Base-by-base conservation (phyloP, 37 sponge, comb jelly and placozoan genomes). In the Crambe crambe region DNA sequence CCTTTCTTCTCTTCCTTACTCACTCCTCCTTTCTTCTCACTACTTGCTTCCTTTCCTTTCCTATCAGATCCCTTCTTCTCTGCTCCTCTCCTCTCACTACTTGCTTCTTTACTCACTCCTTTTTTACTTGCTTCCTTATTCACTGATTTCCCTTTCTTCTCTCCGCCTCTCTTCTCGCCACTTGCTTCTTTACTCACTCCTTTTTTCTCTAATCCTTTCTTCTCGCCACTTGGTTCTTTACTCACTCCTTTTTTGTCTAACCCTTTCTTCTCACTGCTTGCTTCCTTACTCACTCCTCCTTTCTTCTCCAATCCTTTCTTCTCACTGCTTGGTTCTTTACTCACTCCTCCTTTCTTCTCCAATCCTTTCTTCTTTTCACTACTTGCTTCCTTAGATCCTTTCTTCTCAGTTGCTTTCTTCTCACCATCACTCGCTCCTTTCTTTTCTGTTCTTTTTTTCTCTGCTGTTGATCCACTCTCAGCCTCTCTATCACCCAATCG, bases 311-410 rank as follows among this genome's bases (percentile, higher is more conserved):
- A 15, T 6, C 51, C 12, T 12, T 47, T 47, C 51, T 47, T 12
- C 12, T 47, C 12, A 12, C 10, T 6, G 6, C 6, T 12, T 15
- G 6, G 10, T 12, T 47, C 51, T 47, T 47, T 47, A 47, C 10
- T 15, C 12, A 15, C 51, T 47, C 12, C 12, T 47, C 12, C 51
- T 12, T 47, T 47, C n/a, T n/a, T n/a, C n/a, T n/a, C n/a, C n/a
- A n/a, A n/a, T n/a, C n/a, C n/a, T n/a, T n/a, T 75, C 78, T 25
- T 56, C 42, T 37, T 77, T 76, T 76, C 12, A 47, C 10, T 15
- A 15, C 51, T 12, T 47, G 6, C 51, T 12, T 47, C 51, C 51
- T 47, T 47, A 47, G 51, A 47, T 47, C 12, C 51, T 12, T 47
- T 47, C 12, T 47, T 12, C 51, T 47, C 12, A 12, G 51, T 47